phyloP scores from a whole-genome alignment of 2,888 invertebrate species.

The Diloba caeruleocephala region DNA sequence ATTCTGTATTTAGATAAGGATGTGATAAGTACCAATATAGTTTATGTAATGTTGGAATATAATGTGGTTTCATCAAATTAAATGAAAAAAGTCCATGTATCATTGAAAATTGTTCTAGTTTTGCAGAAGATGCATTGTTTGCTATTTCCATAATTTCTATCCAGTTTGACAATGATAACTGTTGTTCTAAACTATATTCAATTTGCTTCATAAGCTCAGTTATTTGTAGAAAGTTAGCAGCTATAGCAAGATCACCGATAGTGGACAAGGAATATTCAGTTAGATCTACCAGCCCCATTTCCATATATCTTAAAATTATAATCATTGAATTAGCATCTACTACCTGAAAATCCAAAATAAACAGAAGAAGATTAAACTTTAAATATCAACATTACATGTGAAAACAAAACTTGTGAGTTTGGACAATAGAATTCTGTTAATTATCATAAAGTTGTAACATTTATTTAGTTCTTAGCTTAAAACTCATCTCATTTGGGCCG shows the following conservation, averaged over 20 bases:
- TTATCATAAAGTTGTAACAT: too few relatives aligned
- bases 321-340: slow-evolving; percentile 77
- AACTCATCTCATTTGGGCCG: too few relatives aligned
- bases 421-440: too few relatives aligned
- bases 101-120: slow-evolving; percentile 67
- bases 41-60: slow-evolving; percentile 68
- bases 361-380: too few relatives aligned
- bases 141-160: slow-evolving; percentile 74
- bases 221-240: slow-evolving; percentile 80
- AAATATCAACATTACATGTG: too few relatives aligned
- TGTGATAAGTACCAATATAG: slow-evolving; percentile 83
- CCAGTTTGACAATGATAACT: slow-evolving; percentile 71
- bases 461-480: too few relatives aligned
- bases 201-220: slow-evolving; percentile 79
- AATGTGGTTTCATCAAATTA: slow-evolving; percentile 69
- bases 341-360: too few relatives aligned
- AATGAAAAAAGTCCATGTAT: slow-evolving; percentile 75
- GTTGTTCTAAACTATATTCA: slow-evolving; percentile 70
- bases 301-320: slow-evolving; percentile 76
- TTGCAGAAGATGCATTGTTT: slow-evolving; percentile 66
- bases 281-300: slow-evolving; percentile 75
- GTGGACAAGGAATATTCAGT: slow-evolving; percentile 65
- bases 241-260: slow-evolving; percentile 70
- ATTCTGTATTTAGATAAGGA: slow-evolving; percentile 69
- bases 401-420: too few relatives aligned